Conservation (phyloP, 92 coral and sea anemone genomes). For the Siderastrea radians region DNA sequence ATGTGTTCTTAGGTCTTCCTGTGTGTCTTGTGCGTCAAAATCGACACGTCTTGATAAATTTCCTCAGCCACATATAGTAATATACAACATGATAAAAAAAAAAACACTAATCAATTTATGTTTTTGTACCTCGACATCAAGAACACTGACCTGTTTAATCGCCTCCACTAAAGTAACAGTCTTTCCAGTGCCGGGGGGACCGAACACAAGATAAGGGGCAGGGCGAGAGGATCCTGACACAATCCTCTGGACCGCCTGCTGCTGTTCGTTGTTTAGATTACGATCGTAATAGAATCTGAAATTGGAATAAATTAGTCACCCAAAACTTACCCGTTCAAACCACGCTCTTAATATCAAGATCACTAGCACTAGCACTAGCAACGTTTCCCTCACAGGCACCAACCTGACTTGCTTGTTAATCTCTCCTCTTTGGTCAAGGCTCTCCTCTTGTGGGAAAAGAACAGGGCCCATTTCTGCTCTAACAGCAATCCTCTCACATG, state of each 20-base stretch:
- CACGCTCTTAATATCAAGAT: too few species aligned
- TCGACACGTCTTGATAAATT: too few species aligned
- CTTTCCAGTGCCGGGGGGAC: conserved; percentile 90
- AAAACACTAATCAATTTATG: not conserved
- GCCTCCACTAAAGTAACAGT: conserved; percentile 85
- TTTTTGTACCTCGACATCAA: too few species aligned
- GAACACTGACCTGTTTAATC: conserved; percentile 77
- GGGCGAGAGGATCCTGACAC: conserved; percentile 82
- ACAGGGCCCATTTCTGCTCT: conserved; percentile 52
- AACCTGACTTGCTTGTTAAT: conserved; percentile 31
- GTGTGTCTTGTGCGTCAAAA: too few species aligned
- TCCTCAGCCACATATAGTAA: not conserved
- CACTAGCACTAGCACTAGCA: too few species aligned
- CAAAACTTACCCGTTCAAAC: not conserved
- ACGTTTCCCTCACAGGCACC: not conserved
- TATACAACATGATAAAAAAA: not conserved
- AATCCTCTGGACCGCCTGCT: conserved; percentile 85
- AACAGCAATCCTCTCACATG: conserved; percentile 45
- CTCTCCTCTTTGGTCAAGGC: conserved; percentile 30
- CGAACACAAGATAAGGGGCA: conserved; percentile 86
- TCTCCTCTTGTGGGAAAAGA: conserved; percentile 68
- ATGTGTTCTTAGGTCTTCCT: too few species aligned
- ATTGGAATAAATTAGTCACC: not conserved
- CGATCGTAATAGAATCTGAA: conserved; percentile 68
- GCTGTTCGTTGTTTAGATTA: conserved; percentile 74